These are phyloP conservation scores for Elegia similella DNA, from an alignment of 2,888 invertebrate species.

Conservation along the genomic window DNA sequence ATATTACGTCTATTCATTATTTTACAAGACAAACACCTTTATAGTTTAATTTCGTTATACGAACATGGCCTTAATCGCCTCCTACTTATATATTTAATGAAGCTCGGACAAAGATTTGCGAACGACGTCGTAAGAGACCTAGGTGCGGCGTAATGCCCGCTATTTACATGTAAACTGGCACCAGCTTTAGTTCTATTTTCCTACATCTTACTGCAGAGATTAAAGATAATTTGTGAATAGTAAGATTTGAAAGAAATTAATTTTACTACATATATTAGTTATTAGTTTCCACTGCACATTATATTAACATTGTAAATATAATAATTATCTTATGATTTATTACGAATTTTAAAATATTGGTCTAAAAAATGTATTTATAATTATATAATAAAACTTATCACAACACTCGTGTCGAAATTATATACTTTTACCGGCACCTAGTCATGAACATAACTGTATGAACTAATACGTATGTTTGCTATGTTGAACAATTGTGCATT, in stretches of 20 bases:
- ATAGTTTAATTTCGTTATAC: too few relatives aligned
- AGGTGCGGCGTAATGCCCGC: too few relatives aligned
- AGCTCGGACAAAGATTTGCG: too few relatives aligned
- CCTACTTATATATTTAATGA: too few relatives aligned
- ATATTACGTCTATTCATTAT: too few relatives aligned
- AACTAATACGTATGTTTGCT: conserved; percentile 1
- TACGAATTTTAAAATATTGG: neutral
- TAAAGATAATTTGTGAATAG: neutral
- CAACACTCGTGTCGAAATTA: neutral
- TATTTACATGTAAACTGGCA: too few relatives aligned
- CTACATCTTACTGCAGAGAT: neutral
- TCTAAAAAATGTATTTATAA: too few relatives aligned
- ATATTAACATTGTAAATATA: neutral
- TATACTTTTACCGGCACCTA: conserved; percentile 21
- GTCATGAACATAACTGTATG: conserved; percentile 21
- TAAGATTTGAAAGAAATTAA: neutral
- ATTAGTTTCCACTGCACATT: neutral
- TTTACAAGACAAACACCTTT: too few relatives aligned
- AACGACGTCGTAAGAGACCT: too few relatives aligned
- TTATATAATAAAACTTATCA: neutral
- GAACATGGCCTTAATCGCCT: too few relatives aligned
- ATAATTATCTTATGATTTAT: neutral
- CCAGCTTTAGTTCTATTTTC: too few relatives aligned
- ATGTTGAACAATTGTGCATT: neutral
- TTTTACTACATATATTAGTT: neutral